Conservation (phyloP, 2,888 invertebrate species). For the Aphodius sticticus region DNA sequence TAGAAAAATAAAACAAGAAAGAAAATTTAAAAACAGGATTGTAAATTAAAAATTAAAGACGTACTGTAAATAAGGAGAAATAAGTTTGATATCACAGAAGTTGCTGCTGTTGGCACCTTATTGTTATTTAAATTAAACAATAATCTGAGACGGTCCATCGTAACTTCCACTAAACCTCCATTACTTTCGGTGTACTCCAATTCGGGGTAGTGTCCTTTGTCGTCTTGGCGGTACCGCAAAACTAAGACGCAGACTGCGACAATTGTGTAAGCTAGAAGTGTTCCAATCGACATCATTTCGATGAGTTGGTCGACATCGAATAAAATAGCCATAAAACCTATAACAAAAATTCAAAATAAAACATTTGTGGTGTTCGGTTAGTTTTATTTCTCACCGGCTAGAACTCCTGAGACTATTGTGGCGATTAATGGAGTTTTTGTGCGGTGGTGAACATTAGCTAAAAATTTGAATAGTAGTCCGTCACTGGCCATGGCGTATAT, state of each 20-base stretch:
- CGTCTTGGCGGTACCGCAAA: slow-evolving; percentile 41
- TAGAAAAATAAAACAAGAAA: slow-evolving; percentile 40
- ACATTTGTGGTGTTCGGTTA: not conserved
- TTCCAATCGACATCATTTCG: slow-evolving; percentile 97
- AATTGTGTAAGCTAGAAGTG: slow-evolving; percentile 88
- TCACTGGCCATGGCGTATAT: slow-evolving; percentile 92
- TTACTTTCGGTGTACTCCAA: slow-evolving; percentile 29
- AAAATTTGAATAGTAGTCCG: slow-evolving; percentile 79
- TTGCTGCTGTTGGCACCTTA: slow-evolving; percentile 71
- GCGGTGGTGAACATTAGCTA: slow-evolving; percentile 73
- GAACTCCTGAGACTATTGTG: slow-evolving; percentile 76
- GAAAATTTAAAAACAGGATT: not conserved
- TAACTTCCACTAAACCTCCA: slow-evolving; percentile 34
- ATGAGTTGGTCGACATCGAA: slow-evolving; percentile 91
- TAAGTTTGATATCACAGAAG: slow-evolving; percentile 72
- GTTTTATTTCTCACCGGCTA: slow-evolving; percentile 66
- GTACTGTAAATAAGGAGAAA: slow-evolving; percentile 67
- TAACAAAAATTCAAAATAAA: slow-evolving; percentile 44
- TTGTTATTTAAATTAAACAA: slow-evolving; percentile 76
- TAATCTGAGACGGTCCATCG: slow-evolving; percentile 57
- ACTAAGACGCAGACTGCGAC: slow-evolving; percentile 91
- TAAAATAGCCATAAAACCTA: slow-evolving; percentile 85
- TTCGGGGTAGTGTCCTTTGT: slow-evolving; percentile 7
- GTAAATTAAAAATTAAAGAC: slow-evolving; percentile 46
- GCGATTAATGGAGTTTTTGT: slow-evolving; percentile 84